Evolutionary conservation across 2,888 invertebrate species (phyloP), one percentile per base, ranked within the genome.

Genomic region (Temnothorax ravouxi): DNA sequence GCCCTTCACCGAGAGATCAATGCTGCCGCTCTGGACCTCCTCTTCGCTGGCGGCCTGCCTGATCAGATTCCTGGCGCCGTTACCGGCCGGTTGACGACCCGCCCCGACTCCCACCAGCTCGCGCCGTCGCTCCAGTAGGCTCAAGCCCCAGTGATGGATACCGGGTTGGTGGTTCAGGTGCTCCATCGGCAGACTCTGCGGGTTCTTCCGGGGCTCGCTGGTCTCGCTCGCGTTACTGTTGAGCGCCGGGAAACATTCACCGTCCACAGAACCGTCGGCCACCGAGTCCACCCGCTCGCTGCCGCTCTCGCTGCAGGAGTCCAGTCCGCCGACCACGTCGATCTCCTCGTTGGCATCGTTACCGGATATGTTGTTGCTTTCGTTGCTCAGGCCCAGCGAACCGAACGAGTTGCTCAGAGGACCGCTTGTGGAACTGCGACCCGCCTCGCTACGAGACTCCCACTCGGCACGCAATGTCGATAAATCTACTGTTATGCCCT

Each of bases 391-490:
- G 79, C 93, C 93, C 76, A 94, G 89, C 25, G 92, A 92, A 62
- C 92, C 91, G 84, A 93, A 93, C 47, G 94, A 92, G 79, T 92
- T 91, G 56, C 90, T 92, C 64, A 94, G 84, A 56, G 92, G 92
- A 44, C 92, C 88, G 85, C 92, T 93, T 67, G 92, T 79, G 6
- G 92, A 88, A 84, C 89, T 92, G 1, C 92, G 79, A 95, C 97
- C 97, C 94, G 94, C 93, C 0, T 94, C 93, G 71, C 93, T 93
- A 2, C 95, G 98, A 15, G 97, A 97, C 91, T 98, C 96, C 96
- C 98, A 98, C 94, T 98, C 98, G 67, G 97, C 96, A 91, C 97
- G 97, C 74, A 98, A 95, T 3, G 98, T 97, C 92, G 98, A 97
- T 86, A 98, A 95, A 95, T 98, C 98, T 34, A 98, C 98, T 25